Base-by-base conservation (phyloP, 2,113 vertebrate species). In the Falco punctatus region DNA sequence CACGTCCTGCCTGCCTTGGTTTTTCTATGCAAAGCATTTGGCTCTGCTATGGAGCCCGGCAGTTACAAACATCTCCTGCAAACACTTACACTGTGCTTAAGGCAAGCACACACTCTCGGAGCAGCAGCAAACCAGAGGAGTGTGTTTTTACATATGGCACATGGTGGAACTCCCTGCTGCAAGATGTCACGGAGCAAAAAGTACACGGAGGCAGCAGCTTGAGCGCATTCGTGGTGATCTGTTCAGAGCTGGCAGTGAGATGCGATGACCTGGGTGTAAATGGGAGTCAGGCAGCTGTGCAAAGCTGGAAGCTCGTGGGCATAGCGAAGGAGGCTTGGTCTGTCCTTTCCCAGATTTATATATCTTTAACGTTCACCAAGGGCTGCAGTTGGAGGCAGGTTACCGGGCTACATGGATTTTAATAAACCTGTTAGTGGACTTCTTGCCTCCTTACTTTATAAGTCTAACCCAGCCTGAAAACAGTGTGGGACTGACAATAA, bases 101-200 rank as follows among this genome's bases (percentile, higher is more conserved):
- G 65, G 65, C 64, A 33, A 55, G 30, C 13, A 6, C 33, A 23
- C 1, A 0, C 21, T 40, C 48, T 69, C 70, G 75, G 65, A 35
- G 58, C 64, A 81, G 75, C 51, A 92, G 52, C 69, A 87, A 71
- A 81, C 9, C 52, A 15, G 51, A 54, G 64, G 22, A 91, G 35
- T 6, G 13, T 1, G 1, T 57, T 85, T 64, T 59, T 9, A 52
- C 69, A 27, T 1, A 1, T 0, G 1, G 26, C 61, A 42, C 2
- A 0, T 19, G 64, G 80, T 91, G 27, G 70, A 91, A n/a, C n/a
- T 69, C 52, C 27, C 61, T 80, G 40, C 57, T 61, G 38, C 11
- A 71, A 61, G 80, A 23, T 74, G 72, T 66, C 72, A 71, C 1
- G 4, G 69, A 90, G 64, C 81, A 86, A 54, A 44, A 44, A 71